Conservation (phyloP, 2,797 vertebrate species). For the Atherinosoma microstoma region DNA sequence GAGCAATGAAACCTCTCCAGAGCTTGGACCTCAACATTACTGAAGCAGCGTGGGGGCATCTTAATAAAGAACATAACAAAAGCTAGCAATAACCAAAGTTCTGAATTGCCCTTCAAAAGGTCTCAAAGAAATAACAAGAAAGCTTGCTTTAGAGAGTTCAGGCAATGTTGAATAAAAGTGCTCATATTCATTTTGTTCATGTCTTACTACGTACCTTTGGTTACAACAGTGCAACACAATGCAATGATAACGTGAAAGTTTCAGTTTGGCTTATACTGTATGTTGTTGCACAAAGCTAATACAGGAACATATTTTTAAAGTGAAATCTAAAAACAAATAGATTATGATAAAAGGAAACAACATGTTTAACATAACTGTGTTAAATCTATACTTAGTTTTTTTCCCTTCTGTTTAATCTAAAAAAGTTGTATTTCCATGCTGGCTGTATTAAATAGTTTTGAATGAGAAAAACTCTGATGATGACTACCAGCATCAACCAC, state of each 20-base stretch:
- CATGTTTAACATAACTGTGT: not conserved
- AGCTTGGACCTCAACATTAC: not conserved
- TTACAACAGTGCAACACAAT: too few species aligned
- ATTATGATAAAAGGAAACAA: not conserved
- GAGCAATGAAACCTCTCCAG: too few species aligned
- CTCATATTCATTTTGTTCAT: too few species aligned
- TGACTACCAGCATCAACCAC: conserved; percentile 31
- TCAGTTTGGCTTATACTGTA: too few species aligned
- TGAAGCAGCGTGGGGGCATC: not conserved
- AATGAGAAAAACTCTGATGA: not conserved
- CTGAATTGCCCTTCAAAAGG: not conserved
- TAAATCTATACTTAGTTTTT: too few species aligned
- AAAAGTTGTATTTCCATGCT: not conserved
- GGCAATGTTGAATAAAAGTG: too few species aligned
- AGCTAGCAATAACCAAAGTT: not conserved
- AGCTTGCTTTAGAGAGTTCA: not conserved
- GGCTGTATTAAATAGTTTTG: not conserved
- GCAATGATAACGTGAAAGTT: too few species aligned
- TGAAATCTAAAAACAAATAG: not conserved
- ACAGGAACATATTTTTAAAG: too few species aligned
- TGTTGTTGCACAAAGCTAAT: too few species aligned
- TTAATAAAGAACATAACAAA: not conserved
- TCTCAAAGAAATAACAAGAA: not conserved
- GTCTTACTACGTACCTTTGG: too few species aligned
- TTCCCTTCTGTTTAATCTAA: not conserved